These are phyloP conservation scores for Eumeta japonica DNA, from an alignment of 1,140 invertebrate species.

Conservation along the genomic window DNA sequence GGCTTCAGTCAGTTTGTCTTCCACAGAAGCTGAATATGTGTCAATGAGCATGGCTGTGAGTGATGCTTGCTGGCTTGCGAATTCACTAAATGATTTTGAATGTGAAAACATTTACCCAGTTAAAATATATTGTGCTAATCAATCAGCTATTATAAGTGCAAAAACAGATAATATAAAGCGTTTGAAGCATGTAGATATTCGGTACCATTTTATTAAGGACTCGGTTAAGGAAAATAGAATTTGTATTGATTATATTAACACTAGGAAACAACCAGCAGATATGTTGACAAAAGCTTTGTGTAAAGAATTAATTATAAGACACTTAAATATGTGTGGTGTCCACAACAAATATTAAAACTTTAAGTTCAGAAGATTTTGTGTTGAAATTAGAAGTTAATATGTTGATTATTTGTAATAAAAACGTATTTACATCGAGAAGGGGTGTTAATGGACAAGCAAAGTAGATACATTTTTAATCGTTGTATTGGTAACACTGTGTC, in stretches of 20 bases:
- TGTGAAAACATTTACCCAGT: constrained; percentile 10
- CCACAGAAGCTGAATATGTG: no score
- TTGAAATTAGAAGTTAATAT: no score
- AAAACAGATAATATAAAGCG: constrained; percentile 7
- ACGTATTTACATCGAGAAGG: no score
- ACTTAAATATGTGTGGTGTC: constrained; percentile 5
- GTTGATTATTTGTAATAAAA: no score
- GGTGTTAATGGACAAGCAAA: no score
- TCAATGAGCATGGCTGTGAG: constrained; percentile 9
- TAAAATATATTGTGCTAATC: constrained; percentile 11
- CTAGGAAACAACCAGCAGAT: constrained; percentile 6
- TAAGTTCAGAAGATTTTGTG: no score
- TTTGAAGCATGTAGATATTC: constrained; percentile 13
- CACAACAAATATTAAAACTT: constrained; percentile 2
- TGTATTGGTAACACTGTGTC: no score
- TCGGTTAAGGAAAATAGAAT: constrained; percentile 8
- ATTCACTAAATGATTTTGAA: constrained; percentile 13
- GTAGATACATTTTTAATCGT: no score
- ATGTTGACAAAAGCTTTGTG: constrained; percentile 8
- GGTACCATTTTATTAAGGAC: constrained; percentile 11
- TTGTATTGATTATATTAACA: no score
- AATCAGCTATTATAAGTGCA: constrained; percentile 9
- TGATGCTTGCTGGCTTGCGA: no score
- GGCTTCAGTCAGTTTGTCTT: no score
- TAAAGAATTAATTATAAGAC: constrained; percentile 4